Base-by-base conservation (phyloP, 2,888 invertebrate genomes). In the Drosophila flavopinicola region DNA sequence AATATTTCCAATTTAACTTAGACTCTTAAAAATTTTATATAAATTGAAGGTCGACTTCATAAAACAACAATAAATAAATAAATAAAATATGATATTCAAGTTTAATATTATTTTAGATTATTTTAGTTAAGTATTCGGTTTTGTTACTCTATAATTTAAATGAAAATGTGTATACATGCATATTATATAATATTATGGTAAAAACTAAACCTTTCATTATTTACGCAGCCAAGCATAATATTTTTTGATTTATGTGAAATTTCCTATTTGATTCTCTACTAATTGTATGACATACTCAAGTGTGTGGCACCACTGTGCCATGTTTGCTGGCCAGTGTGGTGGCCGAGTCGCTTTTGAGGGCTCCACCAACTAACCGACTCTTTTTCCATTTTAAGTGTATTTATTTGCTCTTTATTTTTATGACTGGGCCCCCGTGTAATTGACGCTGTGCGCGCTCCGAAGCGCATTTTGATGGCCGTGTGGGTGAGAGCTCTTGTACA, bases 331-430 rank as follows among this genome's bases (percentile, higher is more conserved):
- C 33, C 48, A 39, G 6, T 32, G 15, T 29, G 35, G 45, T 51
- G 29, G 24, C 45, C 11, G 23, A 25, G 49, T 51, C 35, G 27
- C 71, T 30, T 54, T 49, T 51, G 54, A 30, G 38, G 37, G 15
- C 29, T 5, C 38, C 47, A 25, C 10, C 75, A 58, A 60, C 72
- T 52, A 66, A 71, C 72, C 49, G 56, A 60, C 61, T 63, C 56
- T 49, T 56, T 29, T 59, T 35, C 39, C 58, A 44, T 75, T 86
- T 86, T 86, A 86, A 80, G 80, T 80, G 87, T 80, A 86, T 80
- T 80, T 80, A 78, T 86, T 85, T 86, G 82, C 66, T 82, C 78
- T 80, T 86, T 85, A 86, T 80, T 86, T 80, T 80, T 80, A 80
- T 82, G 87, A 75, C 82, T 71, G 65, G 70, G 57, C 59, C 78